Evolutionary conservation across 2,888 invertebrate species (phyloP), one percentile per base, ranked within the genome.

Genomic region (Alviniconcha strummeri): DNA sequence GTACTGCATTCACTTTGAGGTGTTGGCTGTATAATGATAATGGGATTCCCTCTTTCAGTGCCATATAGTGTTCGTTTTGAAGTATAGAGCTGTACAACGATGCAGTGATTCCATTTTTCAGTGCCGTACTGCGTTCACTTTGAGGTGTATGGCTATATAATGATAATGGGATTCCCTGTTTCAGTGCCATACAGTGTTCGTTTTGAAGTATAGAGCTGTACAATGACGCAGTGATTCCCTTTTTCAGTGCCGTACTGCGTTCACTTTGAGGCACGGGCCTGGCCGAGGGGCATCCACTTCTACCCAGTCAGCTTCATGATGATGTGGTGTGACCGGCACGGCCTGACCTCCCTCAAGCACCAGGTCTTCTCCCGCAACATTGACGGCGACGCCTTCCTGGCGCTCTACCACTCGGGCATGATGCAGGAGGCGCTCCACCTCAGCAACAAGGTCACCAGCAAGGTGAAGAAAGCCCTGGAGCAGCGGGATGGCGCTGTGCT

Each of bases 281-380:
- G 88, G 88, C 82, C 84, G 13, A 57, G 86, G 72, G 84, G 87
- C 13, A 83, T 88, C 19, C 76, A 60, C 13, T 72, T 83, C 72
- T 88, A 84, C 76, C 87, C 88, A 57, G 77, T 84, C 52, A 75
- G 78, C 69, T 87, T 85, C 80, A 86, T 88, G 87, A 79, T 87
- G 75, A 81, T 84, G 83, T 88, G 88, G 88, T 87, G 87, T 36
- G 81, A 84, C 57, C 87, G 85, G 67, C 86, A 87, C 74, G 82
- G 83, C 55, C 83, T 88, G n/a, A 84, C 85, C 67, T 69, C 69
- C 8, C 69, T 87, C 57, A 85, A 82, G 17, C 84, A 85, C n/a
- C 84, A 84, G 19, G 85, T 88, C 15, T 83, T 84, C 76, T 69
- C 75, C 13, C 82, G 86, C 80, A 80, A 83, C 64, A 79, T 87